A percentile compares a stretch with the other conserved stretches of the same genome.
phyloP scores from a whole-genome alignment of 2,113 vertebrate species.

The Upupa epops region DNA sequence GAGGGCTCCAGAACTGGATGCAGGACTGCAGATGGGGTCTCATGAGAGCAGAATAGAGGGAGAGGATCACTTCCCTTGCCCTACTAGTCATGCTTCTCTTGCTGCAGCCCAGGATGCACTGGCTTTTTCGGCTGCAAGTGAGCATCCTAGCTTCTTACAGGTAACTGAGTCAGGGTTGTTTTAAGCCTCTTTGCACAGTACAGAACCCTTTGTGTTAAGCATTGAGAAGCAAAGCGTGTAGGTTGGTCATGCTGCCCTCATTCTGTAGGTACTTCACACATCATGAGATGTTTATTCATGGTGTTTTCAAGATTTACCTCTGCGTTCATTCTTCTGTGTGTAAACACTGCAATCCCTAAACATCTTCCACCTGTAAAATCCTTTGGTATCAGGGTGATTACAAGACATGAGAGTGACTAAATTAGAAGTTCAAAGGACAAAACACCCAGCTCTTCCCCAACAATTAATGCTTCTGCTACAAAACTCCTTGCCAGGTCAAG shows the following conservation, averaged over 20 bases:
- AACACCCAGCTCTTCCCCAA: not conserved
- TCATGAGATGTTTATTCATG: not conserved
- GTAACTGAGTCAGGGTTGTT: not conserved
- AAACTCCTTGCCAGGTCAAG: not conserved
- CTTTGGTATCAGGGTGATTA: not conserved
- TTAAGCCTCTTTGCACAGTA: not conserved
- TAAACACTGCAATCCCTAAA: not conserved
- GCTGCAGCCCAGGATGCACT: no score
- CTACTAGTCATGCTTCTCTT: no score
- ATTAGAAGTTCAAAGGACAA: not conserved
- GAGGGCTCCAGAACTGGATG: no score
- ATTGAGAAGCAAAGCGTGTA: not conserved
- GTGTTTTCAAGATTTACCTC: not conserved
- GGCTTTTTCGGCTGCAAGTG: no score
- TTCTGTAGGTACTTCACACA: not conserved
- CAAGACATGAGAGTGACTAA: not conserved
- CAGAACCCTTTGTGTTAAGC: not conserved
- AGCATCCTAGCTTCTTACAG: no score
- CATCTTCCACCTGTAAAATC: not conserved
- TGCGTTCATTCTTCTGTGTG: not conserved
- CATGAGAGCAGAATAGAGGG: no score
- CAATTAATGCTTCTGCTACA: not conserved
- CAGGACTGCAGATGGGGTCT: no score
- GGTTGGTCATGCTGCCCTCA: not conserved
- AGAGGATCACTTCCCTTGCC: no score